These are phyloP conservation scores for Chalcosyrphus nemorum DNA, from an alignment of 2,888 invertebrate species.

Conservation along the genomic window DNA sequence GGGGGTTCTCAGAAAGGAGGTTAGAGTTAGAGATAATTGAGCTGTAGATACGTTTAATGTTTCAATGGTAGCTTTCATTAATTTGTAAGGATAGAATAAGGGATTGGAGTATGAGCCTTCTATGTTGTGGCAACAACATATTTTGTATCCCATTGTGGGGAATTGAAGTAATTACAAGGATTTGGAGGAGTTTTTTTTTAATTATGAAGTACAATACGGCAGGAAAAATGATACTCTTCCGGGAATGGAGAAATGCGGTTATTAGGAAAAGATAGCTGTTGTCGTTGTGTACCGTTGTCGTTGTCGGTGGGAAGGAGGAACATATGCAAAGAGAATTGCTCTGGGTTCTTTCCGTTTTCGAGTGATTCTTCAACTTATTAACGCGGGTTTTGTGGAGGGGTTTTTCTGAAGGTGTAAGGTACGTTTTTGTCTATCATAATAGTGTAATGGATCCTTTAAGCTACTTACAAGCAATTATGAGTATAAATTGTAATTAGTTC, in stretches of 20 bases:
- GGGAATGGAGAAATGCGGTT: conserved; percentile 26
- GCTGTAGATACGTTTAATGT: conserved; percentile 71
- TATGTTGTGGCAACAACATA: conserved; percentile 45
- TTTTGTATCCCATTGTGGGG: conserved; percentile 49
- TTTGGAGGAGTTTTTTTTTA: conserved; percentile 57
- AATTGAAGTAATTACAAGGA: conserved; percentile 65
- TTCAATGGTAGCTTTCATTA: conserved; percentile 71
- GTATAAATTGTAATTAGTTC: too few species aligned
- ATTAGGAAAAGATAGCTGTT: conserved; percentile 26
- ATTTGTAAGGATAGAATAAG: conserved; percentile 46
- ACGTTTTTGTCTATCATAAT: too few species aligned
- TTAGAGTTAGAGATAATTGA: conserved; percentile 67
- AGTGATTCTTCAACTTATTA: too few species aligned
- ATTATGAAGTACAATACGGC: conserved; percentile 54
- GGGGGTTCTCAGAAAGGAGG: conserved; percentile 15
- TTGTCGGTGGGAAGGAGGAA: too few species aligned
- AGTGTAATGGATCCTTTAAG: too few species aligned
- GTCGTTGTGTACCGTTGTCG: background rate
- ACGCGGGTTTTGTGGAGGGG: too few species aligned
- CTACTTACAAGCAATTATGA: too few species aligned
- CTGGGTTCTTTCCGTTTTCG: too few species aligned
- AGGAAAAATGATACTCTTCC: conserved; percentile 28
- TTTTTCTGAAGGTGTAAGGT: too few species aligned
- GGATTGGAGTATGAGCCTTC: background rate
- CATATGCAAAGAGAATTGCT: too few species aligned